A percentile compares a stretch with the other conserved stretches of the same genome.
Conservation (phyloP, 2,888 invertebrate species). For the Apoda limacodes region DNA sequence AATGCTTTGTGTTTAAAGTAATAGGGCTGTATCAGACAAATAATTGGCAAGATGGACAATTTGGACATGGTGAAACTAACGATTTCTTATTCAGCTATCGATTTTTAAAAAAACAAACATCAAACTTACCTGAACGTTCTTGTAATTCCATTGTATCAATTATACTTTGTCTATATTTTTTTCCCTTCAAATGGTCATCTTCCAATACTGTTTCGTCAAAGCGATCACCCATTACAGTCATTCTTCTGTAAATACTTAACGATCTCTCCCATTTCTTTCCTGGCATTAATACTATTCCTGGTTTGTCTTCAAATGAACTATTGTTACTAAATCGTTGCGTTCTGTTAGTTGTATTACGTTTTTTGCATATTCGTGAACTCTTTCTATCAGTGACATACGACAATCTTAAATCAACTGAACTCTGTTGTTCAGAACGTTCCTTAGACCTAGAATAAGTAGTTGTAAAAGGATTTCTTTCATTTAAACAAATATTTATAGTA, state of each 20-base stretch:
- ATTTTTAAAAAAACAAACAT: too few relatives aligned
- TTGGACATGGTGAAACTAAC: too few relatives aligned
- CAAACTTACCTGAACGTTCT: slow-evolving; percentile 40
- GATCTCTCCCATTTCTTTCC: slow-evolving; percentile 79
- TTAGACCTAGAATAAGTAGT: slow-evolving; percentile 6
- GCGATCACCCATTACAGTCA: slow-evolving; percentile 49
- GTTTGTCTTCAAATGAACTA: slow-evolving; percentile 27
- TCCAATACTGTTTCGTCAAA: slow-evolving; percentile 50
- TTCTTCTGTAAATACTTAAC: slow-evolving; percentile 67
- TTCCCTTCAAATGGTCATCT: slow-evolving; percentile 53
- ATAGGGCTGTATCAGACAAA: too few relatives aligned
- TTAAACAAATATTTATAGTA: too few relatives aligned
- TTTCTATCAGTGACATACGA: slow-evolving; percentile 24
- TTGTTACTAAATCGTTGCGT: slow-evolving; percentile 17
- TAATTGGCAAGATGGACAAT: too few relatives aligned
- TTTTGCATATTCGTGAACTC: slow-evolving; percentile 21
- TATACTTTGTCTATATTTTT: slow-evolving; percentile 68
- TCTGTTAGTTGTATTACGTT: slow-evolving; percentile 15
- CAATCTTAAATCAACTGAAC: too few relatives aligned
- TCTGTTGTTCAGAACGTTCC: neutral
- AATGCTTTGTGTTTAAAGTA: too few relatives aligned
- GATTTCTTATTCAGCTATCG: too few relatives aligned
- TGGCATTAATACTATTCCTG: slow-evolving; percentile 64
- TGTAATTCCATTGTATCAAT: slow-evolving; percentile 65
- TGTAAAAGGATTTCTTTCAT: too few relatives aligned